Percentiles rank a stretch among this genome's conserved stretches.
These are phyloP conservation scores for Hydrotaea cyrtoneurina DNA, from an alignment of 2,888 invertebrate species.

Conservation along the genomic window DNA sequence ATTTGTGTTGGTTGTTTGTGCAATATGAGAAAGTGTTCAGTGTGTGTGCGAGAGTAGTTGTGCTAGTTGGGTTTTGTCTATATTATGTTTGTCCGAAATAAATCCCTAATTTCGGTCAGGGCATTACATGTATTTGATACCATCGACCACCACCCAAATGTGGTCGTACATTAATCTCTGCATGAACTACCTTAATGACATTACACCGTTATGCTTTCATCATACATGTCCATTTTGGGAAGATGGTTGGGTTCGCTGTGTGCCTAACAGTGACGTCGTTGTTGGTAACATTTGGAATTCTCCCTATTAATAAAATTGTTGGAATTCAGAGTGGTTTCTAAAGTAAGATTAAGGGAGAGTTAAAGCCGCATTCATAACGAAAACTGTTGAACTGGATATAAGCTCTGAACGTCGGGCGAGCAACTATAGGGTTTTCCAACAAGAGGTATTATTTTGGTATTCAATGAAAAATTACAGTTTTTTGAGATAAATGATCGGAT, in stretches of 20 bases:
- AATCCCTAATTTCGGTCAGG: not conserved
- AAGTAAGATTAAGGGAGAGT: too few relatives aligned
- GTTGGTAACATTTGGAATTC: not conserved
- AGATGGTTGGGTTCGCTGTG: not conserved
- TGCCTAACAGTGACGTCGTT: not conserved
- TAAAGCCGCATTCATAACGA: too few relatives aligned
- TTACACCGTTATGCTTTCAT: constrained; percentile 1
- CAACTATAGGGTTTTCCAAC: too few relatives aligned
- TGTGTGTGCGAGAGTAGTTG: not conserved
- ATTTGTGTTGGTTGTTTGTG: not conserved
- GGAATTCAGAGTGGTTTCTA: too few relatives aligned
- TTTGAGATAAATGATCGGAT: too few relatives aligned
- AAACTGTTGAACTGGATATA: too few relatives aligned
- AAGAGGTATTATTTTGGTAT: too few relatives aligned
- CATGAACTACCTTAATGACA: not conserved
- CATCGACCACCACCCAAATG: not conserved
- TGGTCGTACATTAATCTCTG: not conserved
- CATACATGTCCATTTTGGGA: not conserved
- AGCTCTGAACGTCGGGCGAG: too few relatives aligned
- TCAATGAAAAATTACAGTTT: too few relatives aligned
- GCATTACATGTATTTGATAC: not conserved
- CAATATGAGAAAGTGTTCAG: not conserved
- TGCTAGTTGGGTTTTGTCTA: not conserved
- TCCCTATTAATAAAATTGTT: too few relatives aligned
- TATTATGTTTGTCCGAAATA: not conserved